A percentile compares a stretch with the other conserved stretches of the same genome.
phyloP scores from a whole-genome alignment of 2,113 vertebrate genomes.

The Bagarius yarrelli region DNA sequence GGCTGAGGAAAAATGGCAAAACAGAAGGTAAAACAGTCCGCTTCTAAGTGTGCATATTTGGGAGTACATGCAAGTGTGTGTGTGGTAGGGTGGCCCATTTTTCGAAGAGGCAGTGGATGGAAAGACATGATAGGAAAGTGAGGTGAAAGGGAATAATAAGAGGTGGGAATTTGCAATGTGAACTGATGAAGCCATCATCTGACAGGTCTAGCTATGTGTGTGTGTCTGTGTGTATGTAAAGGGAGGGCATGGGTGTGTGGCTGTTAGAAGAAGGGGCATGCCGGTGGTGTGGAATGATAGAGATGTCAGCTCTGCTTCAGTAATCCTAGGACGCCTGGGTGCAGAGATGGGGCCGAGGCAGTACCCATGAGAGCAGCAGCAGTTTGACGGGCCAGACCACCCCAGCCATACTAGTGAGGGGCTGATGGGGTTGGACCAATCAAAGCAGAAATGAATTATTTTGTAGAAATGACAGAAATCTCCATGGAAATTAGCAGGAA shows the following conservation, averaged over 20 bases:
- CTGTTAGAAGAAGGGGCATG: conserved; percentile 71
- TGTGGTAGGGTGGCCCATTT: conserved; percentile 29
- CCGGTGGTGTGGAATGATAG: conserved; percentile 83
- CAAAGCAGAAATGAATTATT: conserved; percentile 90
- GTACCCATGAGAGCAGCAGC: conserved; percentile 77
- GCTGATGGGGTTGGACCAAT: conserved; percentile 80
- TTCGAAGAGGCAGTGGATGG: conserved; percentile 14
- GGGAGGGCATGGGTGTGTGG: conserved; percentile 56
- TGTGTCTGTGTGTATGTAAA: conserved; percentile 50
- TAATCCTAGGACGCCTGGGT: conserved; percentile 86
- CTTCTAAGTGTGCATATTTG: conserved; percentile 66
- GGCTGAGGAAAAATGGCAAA: conserved; percentile 63
- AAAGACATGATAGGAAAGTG: conserved; percentile 61
- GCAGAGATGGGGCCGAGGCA: conserved; percentile 79
- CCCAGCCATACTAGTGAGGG: conserved; percentile 81
- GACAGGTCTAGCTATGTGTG: conserved; percentile 81
- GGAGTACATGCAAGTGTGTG: conserved; percentile 46
- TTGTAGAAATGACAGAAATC: conserved; percentile 98
- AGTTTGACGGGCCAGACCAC: conserved; percentile 86
- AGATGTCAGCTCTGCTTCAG: conserved; percentile 89
- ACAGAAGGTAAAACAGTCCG: conserved; percentile 78
- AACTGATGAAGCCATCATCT: conserved; percentile 93
- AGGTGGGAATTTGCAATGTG: conserved; percentile 61
- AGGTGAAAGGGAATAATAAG: conserved; percentile 42
- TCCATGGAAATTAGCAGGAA: conserved; percentile 99